These are phyloP conservation scores for Gorsachius goisagi DNA, from an alignment of 2,113 vertebrate genomes.

Conservation along the genomic window DNA sequence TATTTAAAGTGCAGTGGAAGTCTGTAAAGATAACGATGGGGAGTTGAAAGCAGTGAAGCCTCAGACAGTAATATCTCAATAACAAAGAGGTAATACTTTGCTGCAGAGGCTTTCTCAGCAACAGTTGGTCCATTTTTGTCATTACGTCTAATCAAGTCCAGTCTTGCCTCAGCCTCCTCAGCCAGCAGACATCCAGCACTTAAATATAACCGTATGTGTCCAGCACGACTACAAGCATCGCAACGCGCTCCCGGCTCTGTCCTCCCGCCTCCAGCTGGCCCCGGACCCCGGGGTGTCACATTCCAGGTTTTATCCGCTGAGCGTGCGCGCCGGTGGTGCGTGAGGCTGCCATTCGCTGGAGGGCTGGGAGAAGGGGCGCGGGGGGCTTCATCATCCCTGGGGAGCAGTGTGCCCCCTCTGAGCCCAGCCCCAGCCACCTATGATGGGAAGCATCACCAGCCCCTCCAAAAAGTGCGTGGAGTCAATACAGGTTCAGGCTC, in stretches of 20 bases:
- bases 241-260: not conserved
- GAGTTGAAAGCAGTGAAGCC: constrained; percentile 57
- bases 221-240: not conserved
- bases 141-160: constrained; percentile 67
- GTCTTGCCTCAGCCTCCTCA: constrained; percentile 59
- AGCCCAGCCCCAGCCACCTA: not conserved
- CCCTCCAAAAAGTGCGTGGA: accelerated
- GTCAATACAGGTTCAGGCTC: accelerated
- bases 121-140: constrained; percentile 68
- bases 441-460: accelerated
- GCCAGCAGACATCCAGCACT: constrained; percentile 54
- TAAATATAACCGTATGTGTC: constrained; percentile 69
- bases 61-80: constrained; percentile 58
- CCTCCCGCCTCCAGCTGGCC: constrained; percentile 49
- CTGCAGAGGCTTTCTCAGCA: constrained; percentile 53
- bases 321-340: accelerated
- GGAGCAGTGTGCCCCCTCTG: not conserved
- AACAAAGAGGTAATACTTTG: constrained; percentile 41
- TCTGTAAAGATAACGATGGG: constrained; percentile 64
- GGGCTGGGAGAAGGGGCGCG: not conserved
- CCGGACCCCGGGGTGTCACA: constrained; percentile 1
- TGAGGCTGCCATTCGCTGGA: not conserved
- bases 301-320: constrained; percentile 35
- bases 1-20: constrained; percentile 63
- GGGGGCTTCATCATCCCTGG: not conserved